These are phyloP conservation scores for Cyanoramphus novaezelandiae DNA, from an alignment of 2,113 vertebrate genomes.

Conservation along the genomic window DNA sequence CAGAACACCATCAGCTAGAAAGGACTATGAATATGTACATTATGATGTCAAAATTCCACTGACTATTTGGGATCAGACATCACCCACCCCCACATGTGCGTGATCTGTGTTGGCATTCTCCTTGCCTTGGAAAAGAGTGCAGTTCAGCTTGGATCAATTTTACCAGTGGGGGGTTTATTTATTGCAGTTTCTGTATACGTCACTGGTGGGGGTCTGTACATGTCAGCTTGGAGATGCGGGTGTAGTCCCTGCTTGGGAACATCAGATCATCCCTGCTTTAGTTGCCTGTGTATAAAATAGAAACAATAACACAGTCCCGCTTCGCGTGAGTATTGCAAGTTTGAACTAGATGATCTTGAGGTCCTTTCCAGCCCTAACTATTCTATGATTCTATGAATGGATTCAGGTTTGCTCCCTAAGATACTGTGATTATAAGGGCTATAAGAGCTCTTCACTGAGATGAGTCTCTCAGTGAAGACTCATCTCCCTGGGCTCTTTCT, in stretches of 20 bases:
- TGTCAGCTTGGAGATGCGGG: not conserved
- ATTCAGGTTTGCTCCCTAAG: not conserved
- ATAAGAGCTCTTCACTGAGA: not conserved
- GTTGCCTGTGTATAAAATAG: accelerated
- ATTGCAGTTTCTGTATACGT: not conserved
- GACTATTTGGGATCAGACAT: not conserved
- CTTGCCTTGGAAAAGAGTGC: not conserved
- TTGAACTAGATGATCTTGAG: not conserved
- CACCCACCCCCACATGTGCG: not conserved
- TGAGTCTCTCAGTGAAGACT: not conserved
- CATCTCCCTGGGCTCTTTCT: not conserved
- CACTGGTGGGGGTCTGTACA: not conserved
- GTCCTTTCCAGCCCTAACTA: too few species aligned
- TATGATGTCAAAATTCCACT: not conserved
- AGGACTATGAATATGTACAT: not conserved
- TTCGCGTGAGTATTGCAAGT: not conserved
- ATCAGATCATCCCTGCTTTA: not conserved
- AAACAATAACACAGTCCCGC: not conserved
- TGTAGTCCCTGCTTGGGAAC: not conserved
- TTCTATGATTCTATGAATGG: not conserved
- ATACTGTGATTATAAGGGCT: not conserved
- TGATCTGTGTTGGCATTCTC: not conserved
- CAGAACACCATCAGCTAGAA: not conserved
- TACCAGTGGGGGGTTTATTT: not conserved
- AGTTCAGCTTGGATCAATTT: not conserved